Evolutionary conservation across 1,140 invertebrate species (phyloP), one percentile per base, ranked within the genome.

Genomic region (Apis cerana): DNA sequence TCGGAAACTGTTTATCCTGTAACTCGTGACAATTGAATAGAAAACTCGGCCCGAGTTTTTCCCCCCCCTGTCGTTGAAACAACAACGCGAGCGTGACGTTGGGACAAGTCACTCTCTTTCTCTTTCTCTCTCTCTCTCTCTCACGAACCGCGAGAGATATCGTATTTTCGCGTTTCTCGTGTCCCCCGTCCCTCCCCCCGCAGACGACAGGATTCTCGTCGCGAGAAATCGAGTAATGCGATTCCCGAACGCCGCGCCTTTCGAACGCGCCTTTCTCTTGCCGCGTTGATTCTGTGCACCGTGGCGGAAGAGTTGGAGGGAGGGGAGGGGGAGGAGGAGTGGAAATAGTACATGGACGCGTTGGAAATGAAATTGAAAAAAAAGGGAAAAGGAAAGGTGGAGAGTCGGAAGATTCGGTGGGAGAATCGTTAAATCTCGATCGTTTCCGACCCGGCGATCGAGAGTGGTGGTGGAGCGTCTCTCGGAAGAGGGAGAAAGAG

Each of bases 391-490:
- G 0, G 0, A 12, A 2, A 21, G n/a, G n/a, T n/a, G n/a, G 23
- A 23, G 23, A 21, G 19, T 27, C 43, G 17, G 27, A n/a, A 43
- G 27, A 33, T 74, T 58, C 71, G 13, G 33, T 21, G 13, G 33
- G 75, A 67, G 75, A 64, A 54, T 52, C 67, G 12, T 65, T 76
- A 76, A 67, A 67, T 43, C 9, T n/a, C 52, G 75, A 67, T 33
- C 75, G 52, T 50, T 71, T 17, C 50, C 78, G 21, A 33, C 9
- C 23, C 19, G 59, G 15, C 70, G 59, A 80, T 80, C 79, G 70
- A 75, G 27, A 27, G 27, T 27, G 27, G 27, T 27, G 27, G 61
- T n/a, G 33, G 70, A 33, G 70, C n/a, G n/a, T 12, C 21, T 8
- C 67, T 1, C 3, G 33, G 5, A 43, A 7, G 33, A 7, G 33